Evolutionary conservation across 1,140 invertebrate species (phyloP), one percentile per base, ranked within the genome.

Genomic region (Musca vetustissima): DNA sequence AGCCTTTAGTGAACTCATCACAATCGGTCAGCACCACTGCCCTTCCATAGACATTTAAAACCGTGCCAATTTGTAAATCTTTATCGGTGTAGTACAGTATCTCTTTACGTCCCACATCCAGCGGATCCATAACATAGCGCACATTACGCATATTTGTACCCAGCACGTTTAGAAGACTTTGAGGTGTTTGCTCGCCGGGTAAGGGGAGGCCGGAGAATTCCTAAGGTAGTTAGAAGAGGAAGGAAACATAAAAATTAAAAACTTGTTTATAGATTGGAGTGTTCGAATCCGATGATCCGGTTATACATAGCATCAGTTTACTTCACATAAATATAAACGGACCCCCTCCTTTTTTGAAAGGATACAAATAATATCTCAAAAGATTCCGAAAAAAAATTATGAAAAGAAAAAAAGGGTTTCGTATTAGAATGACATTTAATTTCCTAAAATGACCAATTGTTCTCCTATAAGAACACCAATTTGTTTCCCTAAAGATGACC

Each of bases 1-100:
- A 97, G 50, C 93, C 88, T 78, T 91, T 93, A 0, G 95, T 98
- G 74, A 92, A 96, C 17, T 86, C 84, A 83, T 98, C 95, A 72
- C 93, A 93, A 78, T 96, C 90, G 0, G 89, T 93, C 0, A 98
- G 83, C 0, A 95, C 85, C 24, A 97, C 87, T 53, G 89, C 88
- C 55, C 94, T 85, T 8, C 93, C 93, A 73, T 89, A 95, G 17
- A 94, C 88, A 71, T 91, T 90, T 0, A 97, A 79, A 1, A 89
- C 86, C 0, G 90, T 88, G 1, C 95, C 95, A 72, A 97, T 92
- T 14, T 86, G 87, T 15, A 98, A 82, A 81, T 98, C 87, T 24
- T 82, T 80, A n/a, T 80, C 79, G 25, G 82, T 87, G 74, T 92
- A 93, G 83, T 87, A 90, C 19, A 89, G 84, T 6, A 76, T 76